Conservation (phyloP, 2,113 vertebrate genomes). For the Caranx ignobilis region DNA sequence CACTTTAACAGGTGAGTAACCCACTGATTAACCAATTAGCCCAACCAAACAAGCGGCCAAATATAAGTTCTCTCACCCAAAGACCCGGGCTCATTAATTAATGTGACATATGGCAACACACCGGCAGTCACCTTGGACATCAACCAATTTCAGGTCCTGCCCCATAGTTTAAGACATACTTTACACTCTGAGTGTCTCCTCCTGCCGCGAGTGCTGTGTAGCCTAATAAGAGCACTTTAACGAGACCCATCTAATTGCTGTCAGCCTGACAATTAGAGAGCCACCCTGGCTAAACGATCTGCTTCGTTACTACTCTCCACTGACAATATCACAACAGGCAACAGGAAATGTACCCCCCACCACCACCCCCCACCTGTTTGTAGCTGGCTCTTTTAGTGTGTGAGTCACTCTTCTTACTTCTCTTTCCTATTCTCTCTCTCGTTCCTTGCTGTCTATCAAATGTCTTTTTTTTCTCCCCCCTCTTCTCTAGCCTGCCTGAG, state of each 20-base stretch:
- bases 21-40: slow-evolving; percentile 60
- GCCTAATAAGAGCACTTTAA: slow-evolving; percentile 69
- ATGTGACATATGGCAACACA: slow-evolving; percentile 49
- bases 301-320: slow-evolving; percentile 38
- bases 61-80: slow-evolving; percentile 34
- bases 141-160: slow-evolving; percentile 35
- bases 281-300: slow-evolving; percentile 41
- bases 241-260: slow-evolving; percentile 69
- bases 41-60: slow-evolving; percentile 45
- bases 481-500: slow-evolving; percentile 24
- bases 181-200: slow-evolving; percentile 30
- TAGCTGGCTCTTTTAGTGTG: slow-evolving; percentile 33
- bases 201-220: slow-evolving; percentile 34
- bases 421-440: slow-evolving; percentile 1
- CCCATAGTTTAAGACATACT: slow-evolving; percentile 49
- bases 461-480: background rate
- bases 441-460: slow-evolving; percentile 27
- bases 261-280: slow-evolving; percentile 64
- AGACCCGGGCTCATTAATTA: slow-evolving; percentile 61
- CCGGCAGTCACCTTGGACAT: slow-evolving; percentile 47
- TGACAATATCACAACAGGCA: slow-evolving; percentile 40
- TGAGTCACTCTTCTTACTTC: slow-evolving; percentile 20
- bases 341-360: slow-evolving; percentile 14
- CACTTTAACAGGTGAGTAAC: slow-evolving; percentile 75
- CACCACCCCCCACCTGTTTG: slow-evolving; percentile 12